Evolutionary conservation across 2,113 vertebrate species (phyloP), one percentile per base, ranked within the genome.

Genomic region (Nyctereutes procyonoides): DNA sequence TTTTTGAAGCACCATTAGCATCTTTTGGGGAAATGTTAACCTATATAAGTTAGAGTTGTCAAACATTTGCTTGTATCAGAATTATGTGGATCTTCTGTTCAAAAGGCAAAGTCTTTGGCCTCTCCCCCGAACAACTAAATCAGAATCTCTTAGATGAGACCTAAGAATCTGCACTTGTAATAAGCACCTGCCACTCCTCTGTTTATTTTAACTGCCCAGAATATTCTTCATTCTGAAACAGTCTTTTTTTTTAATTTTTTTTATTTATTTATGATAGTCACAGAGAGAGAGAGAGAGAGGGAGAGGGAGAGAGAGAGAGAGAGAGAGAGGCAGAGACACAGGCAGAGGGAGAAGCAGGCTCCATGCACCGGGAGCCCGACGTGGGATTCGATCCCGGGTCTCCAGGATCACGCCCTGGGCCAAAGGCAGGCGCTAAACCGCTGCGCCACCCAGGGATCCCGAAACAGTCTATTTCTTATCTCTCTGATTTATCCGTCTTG

Each of bases 31-130:
- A 89, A 93, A 86, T 86, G 7, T 88, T 89, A 89, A 86, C 32
- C 8, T 94, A 6, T 53, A 38, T 82, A 90, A 65, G 62, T 82
- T 86, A 63, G 17, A 55, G 15, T 77, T 88, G 28, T 81, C 58
- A 93, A 85, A 89, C 43, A 92, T 96, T 76, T 77, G 51, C 93
- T 88, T 92, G 2, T 67, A n/a, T 96, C 43, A 65, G 63, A 95
- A 95, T 96, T 80, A 43, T 32, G 63, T 79, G 80, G 8, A 30
- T 5, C 20, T 94, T 95, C n/a, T 86, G 13, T 95, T 96, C 65
- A 90, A 94, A 95, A 88, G 60, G 16, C 13, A 85, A 56, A 95
- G 84, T 84, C 16, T 12, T 76, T 90, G n/a, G 62, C 73, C 53
- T 43, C n/a, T 56, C 5, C 8, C 6, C 43, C 17, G 88, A 97